Conservation (phyloP, 2,113 vertebrate genomes). For the Podiceps cristatus region DNA sequence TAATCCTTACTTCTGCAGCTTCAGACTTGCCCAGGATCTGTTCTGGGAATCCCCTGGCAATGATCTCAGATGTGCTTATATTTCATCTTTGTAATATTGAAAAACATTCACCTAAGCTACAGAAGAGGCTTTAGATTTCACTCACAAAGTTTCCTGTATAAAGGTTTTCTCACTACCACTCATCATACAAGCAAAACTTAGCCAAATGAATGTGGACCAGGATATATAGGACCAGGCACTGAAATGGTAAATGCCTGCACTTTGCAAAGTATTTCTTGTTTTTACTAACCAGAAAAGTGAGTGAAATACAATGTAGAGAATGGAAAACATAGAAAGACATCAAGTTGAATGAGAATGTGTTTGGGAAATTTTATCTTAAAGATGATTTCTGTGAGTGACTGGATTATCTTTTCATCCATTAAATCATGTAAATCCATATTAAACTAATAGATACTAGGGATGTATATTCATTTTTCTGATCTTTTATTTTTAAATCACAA, state of each 20-base stretch:
- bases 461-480: neutral
- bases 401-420: neutral
- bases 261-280: neutral
- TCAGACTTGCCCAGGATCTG: neutral
- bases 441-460: neutral
- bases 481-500: slow-evolving; percentile 60
- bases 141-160: neutral
- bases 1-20: neutral
- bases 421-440: neutral
- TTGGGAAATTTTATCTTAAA: neutral
- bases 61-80: neutral
- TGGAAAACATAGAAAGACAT: neutral
- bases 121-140: neutral
- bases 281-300: neutral
- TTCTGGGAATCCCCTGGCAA: neutral
- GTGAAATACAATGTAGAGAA: neutral
- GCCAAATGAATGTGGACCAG: neutral
- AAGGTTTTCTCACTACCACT: neutral
- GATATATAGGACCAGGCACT: neutral
- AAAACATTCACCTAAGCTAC: neutral
- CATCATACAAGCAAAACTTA: neutral
- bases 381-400: neutral
- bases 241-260: neutral
- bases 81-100: neutral
- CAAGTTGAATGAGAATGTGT: neutral